Evolutionary conservation across 2,888 invertebrate genomes (phyloP).

Genomic region (Harmothoe impar): DNA sequence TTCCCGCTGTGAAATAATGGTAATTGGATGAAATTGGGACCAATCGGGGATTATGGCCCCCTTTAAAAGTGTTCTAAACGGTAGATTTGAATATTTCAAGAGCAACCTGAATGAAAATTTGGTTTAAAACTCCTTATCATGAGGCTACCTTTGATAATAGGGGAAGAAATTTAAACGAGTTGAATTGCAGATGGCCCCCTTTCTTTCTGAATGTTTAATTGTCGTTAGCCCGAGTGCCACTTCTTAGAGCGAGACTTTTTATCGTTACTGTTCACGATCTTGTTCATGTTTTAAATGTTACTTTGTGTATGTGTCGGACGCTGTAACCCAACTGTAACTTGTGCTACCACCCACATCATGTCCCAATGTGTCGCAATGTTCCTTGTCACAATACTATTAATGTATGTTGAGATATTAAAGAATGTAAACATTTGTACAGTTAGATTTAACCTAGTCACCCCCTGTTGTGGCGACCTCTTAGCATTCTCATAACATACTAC

Average conservation of each 20-base stretch:
- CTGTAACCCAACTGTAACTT: background rate
- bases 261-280: background rate
- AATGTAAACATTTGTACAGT: background rate
- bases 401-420: background rate
- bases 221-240: background rate
- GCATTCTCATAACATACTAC: background rate
- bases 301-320: background rate
- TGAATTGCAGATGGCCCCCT: too few relatives aligned
- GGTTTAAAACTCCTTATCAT: too few relatives aligned
- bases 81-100: too few relatives aligned
- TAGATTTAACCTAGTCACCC: background rate
- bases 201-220: background rate
- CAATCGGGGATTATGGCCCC: too few relatives aligned
- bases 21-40: too few relatives aligned
- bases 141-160: too few relatives aligned
- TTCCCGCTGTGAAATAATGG: too few relatives aligned
- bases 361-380: too few relatives aligned
- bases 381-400: background rate
- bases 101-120: too few relatives aligned
- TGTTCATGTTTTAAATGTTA: background rate
- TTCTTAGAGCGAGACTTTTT: background rate
- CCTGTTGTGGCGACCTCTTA: background rate
- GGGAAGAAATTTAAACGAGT: too few relatives aligned
- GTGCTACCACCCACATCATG: background rate
- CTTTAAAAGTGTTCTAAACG: too few relatives aligned